Conservation (phyloP, 92 coral and sea anemone genomes). For the Palythoa caribaeorum region DNA sequence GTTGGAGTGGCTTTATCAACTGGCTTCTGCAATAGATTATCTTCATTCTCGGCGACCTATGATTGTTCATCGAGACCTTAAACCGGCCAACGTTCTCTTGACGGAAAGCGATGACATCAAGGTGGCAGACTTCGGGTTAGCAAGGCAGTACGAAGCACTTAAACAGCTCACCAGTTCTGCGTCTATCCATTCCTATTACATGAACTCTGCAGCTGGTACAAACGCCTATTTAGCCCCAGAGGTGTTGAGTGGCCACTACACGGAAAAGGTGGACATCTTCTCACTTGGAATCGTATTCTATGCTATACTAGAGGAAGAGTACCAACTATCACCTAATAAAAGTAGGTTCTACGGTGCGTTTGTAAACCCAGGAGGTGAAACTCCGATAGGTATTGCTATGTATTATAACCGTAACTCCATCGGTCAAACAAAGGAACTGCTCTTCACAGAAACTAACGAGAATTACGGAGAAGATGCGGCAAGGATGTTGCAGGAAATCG, state of each 20-base stretch:
- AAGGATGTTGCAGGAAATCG: background rate
- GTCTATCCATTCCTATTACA: background rate
- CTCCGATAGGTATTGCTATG: slow-evolving; percentile 57
- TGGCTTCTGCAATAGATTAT: background rate
- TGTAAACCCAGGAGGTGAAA: too few species aligned
- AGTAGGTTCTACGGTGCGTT: slow-evolving; percentile 36
- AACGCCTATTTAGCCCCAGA: background rate
- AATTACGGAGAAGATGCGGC: background rate
- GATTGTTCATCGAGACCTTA: too few species aligned
- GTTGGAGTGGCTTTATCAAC: background rate
- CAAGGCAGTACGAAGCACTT: too few species aligned
- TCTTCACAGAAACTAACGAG: background rate
- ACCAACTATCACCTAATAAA: background rate
- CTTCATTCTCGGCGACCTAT: too few species aligned
- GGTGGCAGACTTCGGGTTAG: too few species aligned
- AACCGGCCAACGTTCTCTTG: too few species aligned
- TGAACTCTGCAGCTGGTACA: background rate
- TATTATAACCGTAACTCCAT: slow-evolving; percentile 6
- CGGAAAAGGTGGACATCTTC: too few species aligned
- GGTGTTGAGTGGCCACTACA: background rate
- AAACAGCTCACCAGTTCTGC: background rate
- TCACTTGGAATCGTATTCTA: too few species aligned
- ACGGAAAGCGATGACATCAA: too few species aligned
- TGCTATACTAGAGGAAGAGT: background rate
- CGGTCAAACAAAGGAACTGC: background rate